Evolutionary conservation across 2,797 vertebrate genomes (phyloP).

Genomic region (Sebastes hubbsi): DNA sequence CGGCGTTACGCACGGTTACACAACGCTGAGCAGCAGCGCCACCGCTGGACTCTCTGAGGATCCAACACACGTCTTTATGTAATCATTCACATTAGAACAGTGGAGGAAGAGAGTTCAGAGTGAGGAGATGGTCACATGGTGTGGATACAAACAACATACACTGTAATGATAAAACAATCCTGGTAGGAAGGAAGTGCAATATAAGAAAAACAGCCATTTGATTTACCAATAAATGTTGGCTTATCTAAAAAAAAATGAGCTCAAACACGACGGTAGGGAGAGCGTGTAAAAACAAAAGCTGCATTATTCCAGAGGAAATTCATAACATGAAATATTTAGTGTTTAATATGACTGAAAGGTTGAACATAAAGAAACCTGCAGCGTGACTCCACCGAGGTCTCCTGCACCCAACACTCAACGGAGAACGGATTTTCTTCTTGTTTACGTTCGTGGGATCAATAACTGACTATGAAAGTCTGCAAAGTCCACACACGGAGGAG

Average conservation of each 20-base stretch:
- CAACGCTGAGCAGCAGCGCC: neutral
- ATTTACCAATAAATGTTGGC: too few species aligned
- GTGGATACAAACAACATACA: neutral
- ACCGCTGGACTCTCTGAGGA: neutral
- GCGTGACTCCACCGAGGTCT: slow-evolving; percentile 53
- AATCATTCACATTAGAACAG: too few species aligned
- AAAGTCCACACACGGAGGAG: too few species aligned
- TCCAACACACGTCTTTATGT: too few species aligned
- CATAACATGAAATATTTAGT: slow-evolving; percentile 76
- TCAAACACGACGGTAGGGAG: slow-evolving; percentile 21
- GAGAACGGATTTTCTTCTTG: too few species aligned
- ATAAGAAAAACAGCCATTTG: too few species aligned
- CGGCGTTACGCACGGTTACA: neutral
- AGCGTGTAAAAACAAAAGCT: slow-evolving; percentile 69
- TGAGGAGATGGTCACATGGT: neutral
- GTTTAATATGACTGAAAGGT: slow-evolving; percentile 72
- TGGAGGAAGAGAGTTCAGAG: neutral
- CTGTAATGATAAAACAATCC: neutral
- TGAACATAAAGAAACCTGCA: slow-evolving; percentile 56
- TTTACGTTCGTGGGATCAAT: too few species aligned
- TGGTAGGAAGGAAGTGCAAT: too few species aligned
- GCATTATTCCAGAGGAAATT: slow-evolving; percentile 75
- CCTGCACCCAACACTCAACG: slow-evolving; percentile 14
- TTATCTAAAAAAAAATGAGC: too few species aligned
- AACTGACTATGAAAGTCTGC: too few species aligned